phyloP scores from a whole-genome alignment of 2,888 invertebrate genomes.

The Siphonodentalium dalli region DNA sequence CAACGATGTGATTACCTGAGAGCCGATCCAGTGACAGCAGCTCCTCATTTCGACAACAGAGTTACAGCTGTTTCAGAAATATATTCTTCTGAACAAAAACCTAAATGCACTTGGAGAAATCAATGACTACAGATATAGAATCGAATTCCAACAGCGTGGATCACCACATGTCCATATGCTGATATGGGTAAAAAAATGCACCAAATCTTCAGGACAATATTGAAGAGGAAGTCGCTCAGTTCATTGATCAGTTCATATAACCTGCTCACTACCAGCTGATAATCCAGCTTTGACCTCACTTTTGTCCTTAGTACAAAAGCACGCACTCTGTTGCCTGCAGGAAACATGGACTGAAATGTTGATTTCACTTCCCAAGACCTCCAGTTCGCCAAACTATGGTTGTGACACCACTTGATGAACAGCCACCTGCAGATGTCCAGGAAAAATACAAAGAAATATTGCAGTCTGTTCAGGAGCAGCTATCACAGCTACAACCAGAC shows the following conservation, averaged over 20 bases:
- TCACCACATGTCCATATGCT: conserved; percentile 37
- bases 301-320: conserved; percentile 20
- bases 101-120: conserved; percentile 31
- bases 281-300: conserved; percentile 11
- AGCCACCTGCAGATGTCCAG: too few species aligned
- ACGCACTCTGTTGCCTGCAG: conserved; percentile 26
- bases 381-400: conserved; percentile 6
- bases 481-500: neutral
- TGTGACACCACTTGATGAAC: too few species aligned
- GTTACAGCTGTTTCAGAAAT: too few species aligned
- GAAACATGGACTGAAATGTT: conserved; percentile 22
- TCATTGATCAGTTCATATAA: conserved; percentile 21
- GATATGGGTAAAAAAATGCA: conserved; percentile 31
- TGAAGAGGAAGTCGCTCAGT: conserved; percentile 24
- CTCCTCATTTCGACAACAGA: conserved; percentile 36
- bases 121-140: conserved; percentile 31
- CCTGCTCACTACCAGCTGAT: conserved; percentile 24
- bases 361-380: conserved; percentile 24
- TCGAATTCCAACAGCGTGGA: conserved; percentile 37
- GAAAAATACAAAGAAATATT: neutral
- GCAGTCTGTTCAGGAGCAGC: neutral
- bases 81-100: too few species aligned
- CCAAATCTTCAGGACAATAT: conserved; percentile 23
- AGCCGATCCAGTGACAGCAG: conserved; percentile 38
- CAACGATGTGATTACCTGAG: conserved; percentile 24